phyloP scores from a whole-genome alignment of 2,113 vertebrate species.

The Cyrtonyx montezumae region DNA sequence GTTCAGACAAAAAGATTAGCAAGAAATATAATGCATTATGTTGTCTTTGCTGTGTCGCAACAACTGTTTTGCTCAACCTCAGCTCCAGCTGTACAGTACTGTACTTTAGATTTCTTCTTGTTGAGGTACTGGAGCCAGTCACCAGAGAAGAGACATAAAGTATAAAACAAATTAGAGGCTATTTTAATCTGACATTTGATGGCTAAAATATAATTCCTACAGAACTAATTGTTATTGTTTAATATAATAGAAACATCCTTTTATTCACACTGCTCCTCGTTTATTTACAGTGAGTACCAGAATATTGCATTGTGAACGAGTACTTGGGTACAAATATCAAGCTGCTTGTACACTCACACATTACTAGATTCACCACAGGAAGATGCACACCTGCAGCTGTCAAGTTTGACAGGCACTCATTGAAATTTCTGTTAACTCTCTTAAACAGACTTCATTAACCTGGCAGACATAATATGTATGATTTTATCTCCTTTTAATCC shows the following conservation, averaged over 20 bases:
- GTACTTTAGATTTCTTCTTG: not conserved
- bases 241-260: not conserved
- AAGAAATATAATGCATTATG: not conserved
- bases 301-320: not conserved
- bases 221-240: not conserved
- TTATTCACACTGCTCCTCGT: not conserved
- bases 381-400: not conserved
- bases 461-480: not conserved
- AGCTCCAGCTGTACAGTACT: not conserved
- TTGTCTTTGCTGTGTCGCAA: not conserved
- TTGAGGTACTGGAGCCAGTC: not conserved
- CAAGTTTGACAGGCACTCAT: not conserved
- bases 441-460: not conserved
- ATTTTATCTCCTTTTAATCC: not conserved
- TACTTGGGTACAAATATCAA: not conserved
- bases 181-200: not conserved
- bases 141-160: not conserved
- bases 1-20: not conserved
- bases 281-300: not conserved
- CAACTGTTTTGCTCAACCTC: not conserved
- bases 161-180: not conserved
- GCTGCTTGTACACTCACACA: not conserved
- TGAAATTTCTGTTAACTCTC: not conserved
- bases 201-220: not conserved
- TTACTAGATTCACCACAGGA: not conserved